These are phyloP conservation scores for Panzeria rudis DNA, from an alignment of 2,888 invertebrate genomes.

Conservation along the genomic window DNA sequence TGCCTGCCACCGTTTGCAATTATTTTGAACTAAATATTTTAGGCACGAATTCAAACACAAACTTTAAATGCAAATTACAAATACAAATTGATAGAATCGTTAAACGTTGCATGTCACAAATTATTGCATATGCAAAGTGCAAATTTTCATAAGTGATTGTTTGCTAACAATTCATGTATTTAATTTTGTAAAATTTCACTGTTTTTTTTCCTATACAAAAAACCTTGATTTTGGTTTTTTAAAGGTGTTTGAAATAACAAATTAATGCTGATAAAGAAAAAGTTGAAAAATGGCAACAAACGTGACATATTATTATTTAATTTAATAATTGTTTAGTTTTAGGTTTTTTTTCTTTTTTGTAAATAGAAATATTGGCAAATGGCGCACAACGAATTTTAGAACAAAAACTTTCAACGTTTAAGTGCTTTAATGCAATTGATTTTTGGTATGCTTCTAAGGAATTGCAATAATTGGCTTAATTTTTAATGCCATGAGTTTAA, in stretches of 20 bases:
- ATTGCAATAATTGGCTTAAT: not conserved
- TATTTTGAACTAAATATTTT: constrained; percentile 59
- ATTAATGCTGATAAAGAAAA: not conserved
- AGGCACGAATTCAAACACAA: constrained; percentile 48
- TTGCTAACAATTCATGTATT: not conserved
- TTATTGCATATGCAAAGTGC: constrained; percentile 16
- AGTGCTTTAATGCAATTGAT: not conserved
- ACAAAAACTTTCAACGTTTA: not conserved
- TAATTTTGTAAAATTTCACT: not conserved
- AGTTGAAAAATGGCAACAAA: not conserved
- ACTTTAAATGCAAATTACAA: constrained; percentile 42
- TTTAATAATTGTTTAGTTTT: not conserved
- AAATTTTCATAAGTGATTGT: constrained; percentile 26
- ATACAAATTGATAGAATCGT: constrained; percentile 54
- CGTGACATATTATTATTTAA: constrained; percentile 7
- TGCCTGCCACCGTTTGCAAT: constrained; percentile 51
- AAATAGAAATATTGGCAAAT: too few relatives aligned
- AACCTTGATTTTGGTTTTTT: constrained; percentile 20
- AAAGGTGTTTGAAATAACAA: not conserved
- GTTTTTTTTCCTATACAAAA: not conserved
- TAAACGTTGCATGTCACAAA: constrained; percentile 38
- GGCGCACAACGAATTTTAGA: not conserved
- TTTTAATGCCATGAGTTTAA: not conserved
- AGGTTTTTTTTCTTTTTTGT: too few relatives aligned
- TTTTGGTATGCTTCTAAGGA: not conserved